These are phyloP conservation scores for Antitype chi DNA, from an alignment of 2,888 invertebrate species.

Conservation along the genomic window DNA sequence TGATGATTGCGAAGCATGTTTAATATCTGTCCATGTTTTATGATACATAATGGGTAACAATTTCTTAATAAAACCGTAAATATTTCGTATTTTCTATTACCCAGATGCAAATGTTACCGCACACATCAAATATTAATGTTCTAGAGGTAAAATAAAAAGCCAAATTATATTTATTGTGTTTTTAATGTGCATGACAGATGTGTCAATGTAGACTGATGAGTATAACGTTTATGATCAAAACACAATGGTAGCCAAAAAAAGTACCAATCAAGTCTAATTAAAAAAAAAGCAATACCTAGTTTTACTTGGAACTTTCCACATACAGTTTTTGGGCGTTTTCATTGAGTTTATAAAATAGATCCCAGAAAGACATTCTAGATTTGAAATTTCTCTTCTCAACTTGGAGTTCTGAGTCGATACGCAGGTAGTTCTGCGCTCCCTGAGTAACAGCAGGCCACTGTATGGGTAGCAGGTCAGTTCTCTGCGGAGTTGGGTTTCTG, in stretches of 20 bases:
- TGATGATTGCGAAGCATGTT: background rate
- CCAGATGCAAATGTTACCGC: background rate
- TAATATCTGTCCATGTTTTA: background rate
- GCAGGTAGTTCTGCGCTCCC: conserved; percentile 61
- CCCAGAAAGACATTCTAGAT: conserved; percentile 73
- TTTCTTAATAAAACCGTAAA: background rate
- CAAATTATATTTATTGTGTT: background rate
- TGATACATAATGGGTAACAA: background rate
- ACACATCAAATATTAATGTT: background rate
- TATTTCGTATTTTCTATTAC: no score
- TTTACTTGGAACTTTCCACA: conserved; percentile 24
- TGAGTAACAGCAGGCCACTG: conserved; percentile 67
- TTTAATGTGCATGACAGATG: background rate
- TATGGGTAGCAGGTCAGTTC: conserved; percentile 69
- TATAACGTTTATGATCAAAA: background rate
- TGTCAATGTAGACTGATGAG: background rate
- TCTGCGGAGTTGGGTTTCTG: conserved; percentile 74
- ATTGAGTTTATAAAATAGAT: conserved; percentile 72
- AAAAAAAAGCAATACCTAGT: no score
- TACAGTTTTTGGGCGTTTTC: conserved; percentile 59
- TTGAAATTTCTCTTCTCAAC: conserved; percentile 67
- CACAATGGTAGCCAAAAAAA: no score
- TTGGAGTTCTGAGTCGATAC: conserved; percentile 67
- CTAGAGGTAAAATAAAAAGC: background rate
- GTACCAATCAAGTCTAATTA: background rate